Evolutionary conservation across 2,113 vertebrate species (phyloP).

Genomic region (Phrynocephalus versicolor): DNA sequence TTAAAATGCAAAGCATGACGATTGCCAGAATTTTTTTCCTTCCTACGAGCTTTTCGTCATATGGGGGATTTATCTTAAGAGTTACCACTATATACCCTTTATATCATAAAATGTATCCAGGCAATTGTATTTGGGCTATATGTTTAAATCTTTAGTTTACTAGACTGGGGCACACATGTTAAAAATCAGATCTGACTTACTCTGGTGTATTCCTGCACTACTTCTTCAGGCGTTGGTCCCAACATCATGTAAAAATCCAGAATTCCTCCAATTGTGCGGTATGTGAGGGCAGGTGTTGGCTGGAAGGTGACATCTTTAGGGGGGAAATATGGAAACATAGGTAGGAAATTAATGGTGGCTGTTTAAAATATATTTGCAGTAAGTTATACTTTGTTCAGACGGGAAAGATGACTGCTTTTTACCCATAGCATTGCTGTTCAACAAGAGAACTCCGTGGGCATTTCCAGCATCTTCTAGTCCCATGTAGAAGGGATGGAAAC

Average conservation of each 20-base stretch:
- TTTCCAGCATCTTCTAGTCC: conserved; percentile 80
- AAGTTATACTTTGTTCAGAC: neutral
- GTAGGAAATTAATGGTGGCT: neutral
- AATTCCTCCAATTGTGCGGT: conserved; percentile 88
- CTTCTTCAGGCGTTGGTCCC: conserved; percentile 86
- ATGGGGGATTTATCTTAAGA: too few relatives aligned
- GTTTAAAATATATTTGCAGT: accelerated
- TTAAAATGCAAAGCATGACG: too few relatives aligned
- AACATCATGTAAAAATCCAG: conserved; percentile 92
- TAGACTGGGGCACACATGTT: neutral
- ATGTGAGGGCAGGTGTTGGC: conserved; percentile 87
- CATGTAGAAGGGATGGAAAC: conserved; percentile 90
- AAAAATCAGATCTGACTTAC: conserved; percentile 68
- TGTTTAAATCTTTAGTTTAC: neutral
- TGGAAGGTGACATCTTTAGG: conserved; percentile 90
- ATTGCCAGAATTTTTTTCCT: too few relatives aligned
- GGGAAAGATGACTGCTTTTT: conserved; percentile 35
- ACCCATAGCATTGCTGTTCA: conserved; percentile 98
- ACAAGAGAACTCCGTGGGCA: conserved; percentile 88
- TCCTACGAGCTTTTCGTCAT: too few relatives aligned
- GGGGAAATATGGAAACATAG: neutral
- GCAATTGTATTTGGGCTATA: too few relatives aligned
- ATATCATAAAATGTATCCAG: too few relatives aligned
- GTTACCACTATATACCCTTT: too few relatives aligned
- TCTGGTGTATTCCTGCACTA: conserved; percentile 85